These are phyloP conservation scores for Oplegnathus fasciatus DNA, from an alignment of 2,113 vertebrate species.

Conservation along the genomic window DNA sequence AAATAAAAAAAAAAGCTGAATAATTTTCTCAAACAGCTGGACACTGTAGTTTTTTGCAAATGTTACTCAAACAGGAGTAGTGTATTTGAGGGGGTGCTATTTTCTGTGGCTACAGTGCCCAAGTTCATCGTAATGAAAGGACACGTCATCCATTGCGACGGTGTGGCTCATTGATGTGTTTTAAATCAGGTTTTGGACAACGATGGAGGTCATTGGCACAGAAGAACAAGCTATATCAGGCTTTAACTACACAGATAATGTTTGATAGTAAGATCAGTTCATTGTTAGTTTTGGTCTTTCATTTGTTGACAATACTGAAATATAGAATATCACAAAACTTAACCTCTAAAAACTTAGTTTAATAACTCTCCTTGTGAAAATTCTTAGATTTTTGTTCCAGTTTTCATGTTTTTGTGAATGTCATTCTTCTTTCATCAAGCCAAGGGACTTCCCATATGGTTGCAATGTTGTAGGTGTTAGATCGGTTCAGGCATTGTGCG, in stretches of 20 bases:
- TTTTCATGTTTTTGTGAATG: not conserved
- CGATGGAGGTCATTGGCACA: not conserved
- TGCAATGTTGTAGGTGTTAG: constrained; percentile 11
- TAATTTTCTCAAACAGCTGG: too few species aligned
- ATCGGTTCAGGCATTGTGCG: not conserved
- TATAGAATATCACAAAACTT: not conserved
- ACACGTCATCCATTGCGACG: too few species aligned
- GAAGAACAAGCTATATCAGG: not conserved
- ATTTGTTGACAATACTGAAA: not conserved
- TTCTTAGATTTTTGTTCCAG: not conserved
- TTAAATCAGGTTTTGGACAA: too few species aligned
- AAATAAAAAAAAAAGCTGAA: too few species aligned
- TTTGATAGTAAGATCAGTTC: not conserved
- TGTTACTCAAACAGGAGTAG: too few species aligned
- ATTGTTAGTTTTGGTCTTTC: not conserved
- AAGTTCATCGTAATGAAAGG: too few species aligned
- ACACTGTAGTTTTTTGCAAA: too few species aligned
- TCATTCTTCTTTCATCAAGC: not conserved
- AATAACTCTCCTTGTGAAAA: not conserved
- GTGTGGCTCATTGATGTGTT: too few species aligned
- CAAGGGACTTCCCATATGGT: not conserved
- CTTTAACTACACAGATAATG: not conserved
- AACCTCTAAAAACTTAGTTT: not conserved
- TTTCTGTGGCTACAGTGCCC: too few species aligned
- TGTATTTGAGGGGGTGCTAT: too few species aligned